Percentiles rank a stretch among this genome's conserved stretches.
phyloP scores from a whole-genome alignment of 2,113 vertebrate species.

The Hyla sarda region DNA sequence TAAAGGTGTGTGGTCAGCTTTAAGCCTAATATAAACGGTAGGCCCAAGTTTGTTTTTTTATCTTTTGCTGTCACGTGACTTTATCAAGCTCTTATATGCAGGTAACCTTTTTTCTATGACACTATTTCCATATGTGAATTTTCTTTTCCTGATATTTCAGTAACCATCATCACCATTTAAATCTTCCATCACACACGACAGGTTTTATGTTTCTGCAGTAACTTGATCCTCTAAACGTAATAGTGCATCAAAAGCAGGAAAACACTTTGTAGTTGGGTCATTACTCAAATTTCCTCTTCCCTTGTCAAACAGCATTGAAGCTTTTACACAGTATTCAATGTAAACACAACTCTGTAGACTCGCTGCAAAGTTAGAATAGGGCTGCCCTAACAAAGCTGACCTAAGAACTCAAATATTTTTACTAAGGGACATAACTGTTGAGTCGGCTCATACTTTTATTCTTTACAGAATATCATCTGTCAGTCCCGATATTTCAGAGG shows the following conservation, averaged over 20 bases:
- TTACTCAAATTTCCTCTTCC: conserved; percentile 50
- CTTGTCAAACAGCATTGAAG: conserved; percentile 36
- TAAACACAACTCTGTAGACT: conserved; percentile 16
- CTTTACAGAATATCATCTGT: neutral
- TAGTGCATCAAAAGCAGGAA: conserved; percentile 33
- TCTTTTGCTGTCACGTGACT: no score
- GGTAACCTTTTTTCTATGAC: no score
- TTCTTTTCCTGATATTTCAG: neutral
- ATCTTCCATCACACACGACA: neutral
- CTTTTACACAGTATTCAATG: conserved; percentile 33
- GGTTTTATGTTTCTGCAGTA: neutral
- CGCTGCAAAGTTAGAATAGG: neutral
- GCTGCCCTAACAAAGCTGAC: neutral
- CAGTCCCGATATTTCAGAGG: neutral
- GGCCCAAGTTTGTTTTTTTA: no score
- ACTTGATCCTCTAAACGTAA: neutral
- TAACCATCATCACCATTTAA: conserved; percentile 4
- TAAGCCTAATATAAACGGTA: no score
- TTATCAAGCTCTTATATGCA: no score
- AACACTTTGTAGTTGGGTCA: conserved; percentile 47
- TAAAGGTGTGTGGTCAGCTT: no score
- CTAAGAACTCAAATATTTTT: conserved; percentile 14
- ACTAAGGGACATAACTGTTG: neutral
- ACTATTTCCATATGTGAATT: no score
- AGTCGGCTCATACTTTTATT: conserved; percentile 20